phyloP scores from a whole-genome alignment of 2,888 invertebrate species.

The Galerucella calmariensis region DNA sequence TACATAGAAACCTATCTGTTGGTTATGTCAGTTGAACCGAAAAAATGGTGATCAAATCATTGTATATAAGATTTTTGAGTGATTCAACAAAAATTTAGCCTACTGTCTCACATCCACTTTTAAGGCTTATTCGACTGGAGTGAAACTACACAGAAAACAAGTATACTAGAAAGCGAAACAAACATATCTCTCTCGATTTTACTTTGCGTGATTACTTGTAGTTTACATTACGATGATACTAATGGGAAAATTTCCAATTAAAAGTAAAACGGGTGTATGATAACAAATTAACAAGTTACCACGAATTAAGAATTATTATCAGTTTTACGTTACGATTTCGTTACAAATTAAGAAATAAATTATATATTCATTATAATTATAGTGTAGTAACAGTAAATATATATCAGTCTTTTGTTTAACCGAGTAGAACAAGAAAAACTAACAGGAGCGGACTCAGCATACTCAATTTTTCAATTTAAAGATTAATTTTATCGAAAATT shows the following conservation, averaged over 20 bases:
- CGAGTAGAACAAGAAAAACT: neutral
- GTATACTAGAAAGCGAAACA: no score
- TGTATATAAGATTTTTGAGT: no score
- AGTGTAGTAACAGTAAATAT: conserved; percentile 24
- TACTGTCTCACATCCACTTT: no score
- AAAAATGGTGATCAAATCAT: no score
- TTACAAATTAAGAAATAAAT: conserved; percentile 38
- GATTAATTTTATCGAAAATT: no score
- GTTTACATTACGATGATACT: neutral
- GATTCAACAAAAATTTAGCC: no score
- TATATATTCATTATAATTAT: conserved; percentile 35
- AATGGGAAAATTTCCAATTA: conserved; percentile 26
- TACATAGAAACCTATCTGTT: no score
- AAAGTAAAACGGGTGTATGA: conserved; percentile 21
- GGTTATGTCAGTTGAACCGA: no score
- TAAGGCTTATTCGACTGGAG: no score
- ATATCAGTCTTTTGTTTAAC: conserved; percentile 13
- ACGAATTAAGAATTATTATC: conserved; percentile 22
- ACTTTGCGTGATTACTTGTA: neutral
- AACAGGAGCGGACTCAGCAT: neutral
- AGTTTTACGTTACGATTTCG: conserved; percentile 20
- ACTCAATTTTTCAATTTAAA: no score
- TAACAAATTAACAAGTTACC: conserved; percentile 25
- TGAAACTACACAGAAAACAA: no score
- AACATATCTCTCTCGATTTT: neutral